A percentile compares a stretch with the other conserved stretches of the same genome.
phyloP scores from a whole-genome alignment of 2,888 invertebrate genomes.

The Erebia palarica region DNA sequence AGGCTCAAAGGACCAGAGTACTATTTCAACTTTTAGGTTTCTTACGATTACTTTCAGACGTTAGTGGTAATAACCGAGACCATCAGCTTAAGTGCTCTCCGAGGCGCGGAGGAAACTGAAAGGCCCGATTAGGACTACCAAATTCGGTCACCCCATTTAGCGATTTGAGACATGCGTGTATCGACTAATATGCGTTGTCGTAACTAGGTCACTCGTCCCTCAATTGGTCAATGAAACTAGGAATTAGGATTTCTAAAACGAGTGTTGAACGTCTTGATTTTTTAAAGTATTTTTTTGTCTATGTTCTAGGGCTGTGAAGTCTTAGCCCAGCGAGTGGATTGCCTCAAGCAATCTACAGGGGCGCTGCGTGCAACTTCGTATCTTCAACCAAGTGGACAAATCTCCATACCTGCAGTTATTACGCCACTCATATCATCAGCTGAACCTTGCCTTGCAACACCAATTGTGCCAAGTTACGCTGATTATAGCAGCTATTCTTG shows the following conservation, averaged over 20 bases:
- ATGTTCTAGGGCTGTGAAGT: conserved; percentile 40
- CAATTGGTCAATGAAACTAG: too few relatives aligned
- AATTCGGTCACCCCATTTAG: too few relatives aligned
- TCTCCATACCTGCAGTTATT: conserved; percentile 59
- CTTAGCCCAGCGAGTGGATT: conserved; percentile 42
- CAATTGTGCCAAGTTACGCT: conserved; percentile 36
- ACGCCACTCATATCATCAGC: conserved; percentile 47
- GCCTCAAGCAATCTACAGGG: conserved; percentile 31
- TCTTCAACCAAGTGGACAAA: conserved; percentile 48
- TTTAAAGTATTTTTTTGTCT: conserved; percentile 18
- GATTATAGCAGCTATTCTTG: conserved; percentile 9
- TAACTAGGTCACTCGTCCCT: too few relatives aligned
- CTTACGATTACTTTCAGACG: too few relatives aligned
- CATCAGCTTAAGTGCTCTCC: too few relatives aligned
- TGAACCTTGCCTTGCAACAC: conserved; percentile 35
- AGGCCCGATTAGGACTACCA: too few relatives aligned
- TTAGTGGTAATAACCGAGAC: too few relatives aligned
- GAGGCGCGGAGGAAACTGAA: too few relatives aligned
- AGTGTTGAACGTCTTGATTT: background rate
- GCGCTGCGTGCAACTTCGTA: conserved; percentile 39
- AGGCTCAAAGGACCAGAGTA: too few relatives aligned
- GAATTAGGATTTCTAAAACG: background rate
- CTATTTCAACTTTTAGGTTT: too few relatives aligned
- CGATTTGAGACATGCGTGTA: too few relatives aligned
- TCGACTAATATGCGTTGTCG: too few relatives aligned